phyloP scores from a whole-genome alignment of 2,888 invertebrate species.

The Digitonthophagus gazella region DNA sequence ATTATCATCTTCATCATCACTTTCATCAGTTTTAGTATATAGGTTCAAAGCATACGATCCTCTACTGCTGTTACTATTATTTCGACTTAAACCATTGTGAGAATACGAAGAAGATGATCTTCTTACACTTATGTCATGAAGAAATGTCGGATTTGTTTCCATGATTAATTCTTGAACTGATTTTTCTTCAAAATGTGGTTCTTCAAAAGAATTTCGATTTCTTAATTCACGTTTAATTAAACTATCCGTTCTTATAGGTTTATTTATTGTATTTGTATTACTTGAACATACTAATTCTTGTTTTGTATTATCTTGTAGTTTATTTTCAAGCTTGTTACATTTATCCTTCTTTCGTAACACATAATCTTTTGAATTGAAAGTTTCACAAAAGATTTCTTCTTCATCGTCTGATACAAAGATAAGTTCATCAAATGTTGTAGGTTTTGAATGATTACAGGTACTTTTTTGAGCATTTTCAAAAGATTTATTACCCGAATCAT shows the following conservation, averaged over 20 bases:
- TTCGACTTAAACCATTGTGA: not conserved
- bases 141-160: not conserved
- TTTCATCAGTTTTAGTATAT: too few species aligned
- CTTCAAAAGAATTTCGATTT: not conserved
- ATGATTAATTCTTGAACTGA: not conserved
- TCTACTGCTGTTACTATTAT: not conserved
- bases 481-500: not conserved
- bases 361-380: constrained; percentile 19
- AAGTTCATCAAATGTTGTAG: not conserved
- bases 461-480: not conserved
- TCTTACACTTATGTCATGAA: not conserved
- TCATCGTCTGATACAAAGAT: constrained; percentile 19
- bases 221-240: not conserved
- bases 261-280: too few species aligned
- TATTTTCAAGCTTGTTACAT: too few species aligned
- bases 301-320: too few species aligned
- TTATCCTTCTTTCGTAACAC: constrained; percentile 18
- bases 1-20: not conserved
- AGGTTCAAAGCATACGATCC: not conserved
- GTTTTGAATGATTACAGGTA: not conserved
- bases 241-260: not conserved
- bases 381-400: constrained; percentile 18
- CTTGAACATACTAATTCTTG: too few species aligned
- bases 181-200: not conserved
- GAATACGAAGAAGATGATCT: not conserved